Conservation (phyloP, 2,888 invertebrate genomes). For the Archips crataeganus region DNA sequence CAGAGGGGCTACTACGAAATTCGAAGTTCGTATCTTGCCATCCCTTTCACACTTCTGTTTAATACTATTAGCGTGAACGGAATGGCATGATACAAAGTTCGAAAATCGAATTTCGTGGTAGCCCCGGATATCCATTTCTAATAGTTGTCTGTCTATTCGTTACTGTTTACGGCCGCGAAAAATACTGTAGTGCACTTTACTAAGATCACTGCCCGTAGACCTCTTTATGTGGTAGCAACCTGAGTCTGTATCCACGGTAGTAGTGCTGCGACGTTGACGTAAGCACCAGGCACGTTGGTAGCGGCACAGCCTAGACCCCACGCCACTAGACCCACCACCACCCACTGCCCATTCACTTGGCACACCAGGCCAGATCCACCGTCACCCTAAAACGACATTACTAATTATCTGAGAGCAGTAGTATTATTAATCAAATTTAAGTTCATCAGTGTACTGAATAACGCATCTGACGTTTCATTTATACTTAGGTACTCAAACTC, state of each 20-base stretch:
- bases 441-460: not conserved
- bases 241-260: slow-evolving; percentile 88
- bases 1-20: not conserved
- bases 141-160: no score
- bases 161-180: no score
- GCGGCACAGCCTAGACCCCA: slow-evolving; percentile 92
- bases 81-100: no score
- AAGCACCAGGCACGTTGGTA: slow-evolving; percentile 90
- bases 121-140: no score
- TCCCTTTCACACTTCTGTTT: no score
- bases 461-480: no score
- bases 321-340: slow-evolving; percentile 88
- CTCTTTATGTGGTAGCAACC: slow-evolving; percentile 63
- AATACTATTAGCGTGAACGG: no score
- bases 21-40: no score
- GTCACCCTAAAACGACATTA: slow-evolving; percentile 85
- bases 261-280: slow-evolving; percentile 90
- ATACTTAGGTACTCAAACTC: no score
- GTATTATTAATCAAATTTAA: not conserved
- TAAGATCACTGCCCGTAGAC: not conserved
- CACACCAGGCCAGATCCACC: slow-evolving; percentile 91
- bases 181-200: not conserved
- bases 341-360: slow-evolving; percentile 83
- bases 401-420: not conserved
- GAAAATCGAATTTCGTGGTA: no score